Percentiles rank a stretch among this genome's conserved stretches.
phyloP scores from a whole-genome alignment of 2,113 vertebrate genomes.

The Pollimyrus isidori region DNA sequence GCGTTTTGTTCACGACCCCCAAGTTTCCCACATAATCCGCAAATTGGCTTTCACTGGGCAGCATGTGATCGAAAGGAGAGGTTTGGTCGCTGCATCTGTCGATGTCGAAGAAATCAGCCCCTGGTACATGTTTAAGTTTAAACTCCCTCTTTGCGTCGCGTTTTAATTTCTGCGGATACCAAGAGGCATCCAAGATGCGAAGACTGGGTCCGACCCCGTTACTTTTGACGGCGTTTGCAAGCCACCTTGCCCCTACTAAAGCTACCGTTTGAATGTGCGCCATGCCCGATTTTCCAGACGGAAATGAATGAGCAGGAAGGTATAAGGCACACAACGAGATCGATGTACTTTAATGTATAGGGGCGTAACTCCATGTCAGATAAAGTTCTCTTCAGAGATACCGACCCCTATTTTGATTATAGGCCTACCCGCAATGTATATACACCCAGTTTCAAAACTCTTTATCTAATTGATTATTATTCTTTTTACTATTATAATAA shows the following conservation, averaged over 20 bases:
- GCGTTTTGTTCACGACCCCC: conserved; percentile 73
- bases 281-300: neutral
- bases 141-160: conserved; percentile 70
- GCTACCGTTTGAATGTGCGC: conserved; percentile 31
- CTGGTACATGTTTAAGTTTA: conserved; percentile 71
- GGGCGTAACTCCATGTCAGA: neutral
- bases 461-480: neutral
- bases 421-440: neutral
- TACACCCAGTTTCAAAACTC: neutral
- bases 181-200: conserved; percentile 77
- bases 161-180: conserved; percentile 76
- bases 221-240: conserved; percentile 67
- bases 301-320: neutral
- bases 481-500: neutral
- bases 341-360: neutral
- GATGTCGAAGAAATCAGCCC: conserved; percentile 77
- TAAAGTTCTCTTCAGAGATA: neutral
- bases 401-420: neutral
- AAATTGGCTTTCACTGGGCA: conserved; percentile 68
- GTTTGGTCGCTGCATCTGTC: conserved; percentile 75
- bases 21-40: conserved; percentile 67
- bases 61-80: conserved; percentile 77
- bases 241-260: conserved; percentile 76
- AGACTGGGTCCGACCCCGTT: conserved; percentile 61
- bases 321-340: neutral